Evolutionary conservation across 2,888 invertebrate species (phyloP).

Genomic region (Eupelmus urozonus): DNA sequence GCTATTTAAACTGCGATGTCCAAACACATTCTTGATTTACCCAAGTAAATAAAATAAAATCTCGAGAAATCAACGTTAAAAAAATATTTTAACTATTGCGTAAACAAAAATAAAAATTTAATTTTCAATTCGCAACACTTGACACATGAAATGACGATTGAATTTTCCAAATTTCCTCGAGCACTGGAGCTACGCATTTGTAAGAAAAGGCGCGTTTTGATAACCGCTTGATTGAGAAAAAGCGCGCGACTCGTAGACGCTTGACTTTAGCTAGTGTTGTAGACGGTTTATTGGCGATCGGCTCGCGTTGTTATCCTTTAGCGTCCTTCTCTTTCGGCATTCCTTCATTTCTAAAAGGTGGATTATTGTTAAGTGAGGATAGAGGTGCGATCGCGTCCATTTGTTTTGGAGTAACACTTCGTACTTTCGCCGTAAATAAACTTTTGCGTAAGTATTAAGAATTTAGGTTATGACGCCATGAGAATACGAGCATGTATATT

Average conservation of each 20-base stretch:
- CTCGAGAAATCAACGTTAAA: no score
- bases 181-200: no score
- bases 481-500: no score
- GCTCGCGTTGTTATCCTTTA: neutral
- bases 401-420: neutral
- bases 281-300: neutral
- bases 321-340: neutral
- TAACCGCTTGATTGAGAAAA: slow-evolving; percentile 41
- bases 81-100: no score
- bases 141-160: no score
- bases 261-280: neutral
- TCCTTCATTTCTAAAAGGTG: slow-evolving; percentile 25
- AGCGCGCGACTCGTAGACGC: slow-evolving; percentile 32
- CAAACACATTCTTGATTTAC: no score
- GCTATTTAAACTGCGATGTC: no score
- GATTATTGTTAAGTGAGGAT: neutral
- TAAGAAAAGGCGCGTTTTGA: slow-evolving; percentile 42
- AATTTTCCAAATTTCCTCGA: no score
- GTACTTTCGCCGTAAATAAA: slow-evolving; percentile 2
- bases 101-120: no score
- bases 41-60: no score
- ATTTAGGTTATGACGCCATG: slow-evolving; percentile 49
- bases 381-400: neutral
- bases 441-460: slow-evolving; percentile 17
- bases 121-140: no score